Base-by-base conservation (phyloP, 2,797 vertebrate species). In the Nyctibius grandis region DNA sequence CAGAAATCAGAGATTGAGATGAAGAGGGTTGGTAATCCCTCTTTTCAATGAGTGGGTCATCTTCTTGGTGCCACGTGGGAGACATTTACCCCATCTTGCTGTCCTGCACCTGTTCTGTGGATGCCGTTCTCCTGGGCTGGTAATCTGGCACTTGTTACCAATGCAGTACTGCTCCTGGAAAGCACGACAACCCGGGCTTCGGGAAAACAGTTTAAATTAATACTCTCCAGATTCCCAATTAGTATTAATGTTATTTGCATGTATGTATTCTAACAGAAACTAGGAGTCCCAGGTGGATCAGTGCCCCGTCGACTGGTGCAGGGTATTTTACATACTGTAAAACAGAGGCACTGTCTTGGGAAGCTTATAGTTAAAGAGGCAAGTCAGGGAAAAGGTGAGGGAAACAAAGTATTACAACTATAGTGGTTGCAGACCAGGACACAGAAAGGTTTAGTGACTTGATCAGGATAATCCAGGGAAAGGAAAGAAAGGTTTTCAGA, bases 401-500 rank as follows among this genome's bases (percentile, higher is more conserved):
- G 31, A 81, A 53, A 79, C 19, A 51, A 78, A 92, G 44, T 79
- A 78, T 53, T 85, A 69, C 81, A 89, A 89, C 87, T 90, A 18
- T 68, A 93, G 82, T 82, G 42, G 42, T 68, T 96, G 75, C 53
- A 72, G 77, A 31, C 23, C 40, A 65, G 95, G 65, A 56, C 79
- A 70, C 53, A 88, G 70, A 80, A 93, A 86, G 75, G 72, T 51
- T 88, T 89, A 70, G 34, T 90, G 28, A 75, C 51, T 96, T 88
- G 51, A 86, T 93, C 19, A 11, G 51, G 95, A 77, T 95, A 79
- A 95, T 65, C 81, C n/a, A 80, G n/a, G 79, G 91, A 67, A 89
- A 83, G 45, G 53, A 91, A 95, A 84, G 70, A 81, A 50, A 82
- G 83, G 72, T 94, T 96, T 95, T 96, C 90, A 95, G 93, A 95